Conservation (phyloP, 1,140 invertebrate genomes). For the Rhyzopertha dominica region DNA sequence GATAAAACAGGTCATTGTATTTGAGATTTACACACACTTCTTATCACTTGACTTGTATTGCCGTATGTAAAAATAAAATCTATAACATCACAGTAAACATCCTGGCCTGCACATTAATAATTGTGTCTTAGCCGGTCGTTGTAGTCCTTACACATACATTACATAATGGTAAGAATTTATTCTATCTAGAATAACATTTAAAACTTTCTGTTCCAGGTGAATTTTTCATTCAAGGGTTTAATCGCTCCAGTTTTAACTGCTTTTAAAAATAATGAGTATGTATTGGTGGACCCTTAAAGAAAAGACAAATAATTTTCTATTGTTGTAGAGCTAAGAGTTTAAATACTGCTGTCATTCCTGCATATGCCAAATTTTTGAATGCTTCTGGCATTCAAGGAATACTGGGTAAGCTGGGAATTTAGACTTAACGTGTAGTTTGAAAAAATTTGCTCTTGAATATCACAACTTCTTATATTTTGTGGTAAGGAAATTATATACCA, state of each 20-base stretch:
- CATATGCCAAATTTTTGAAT: slow-evolving; percentile 58
- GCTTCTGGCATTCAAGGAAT: slow-evolving; percentile 57
- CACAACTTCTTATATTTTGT: background rate
- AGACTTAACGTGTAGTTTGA: background rate
- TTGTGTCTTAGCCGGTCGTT: too few relatives aligned
- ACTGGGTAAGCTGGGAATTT: slow-evolving; percentile 53
- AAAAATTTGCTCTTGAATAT: background rate
- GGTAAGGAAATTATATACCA: background rate
- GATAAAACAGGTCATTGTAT: too few relatives aligned
- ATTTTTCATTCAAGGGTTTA: slow-evolving; percentile 51
- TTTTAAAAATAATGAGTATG: slow-evolving; percentile 54
- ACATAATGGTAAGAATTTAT: too few relatives aligned
- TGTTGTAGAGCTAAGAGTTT: slow-evolving; percentile 41
- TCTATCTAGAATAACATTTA: too few relatives aligned
- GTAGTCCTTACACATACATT: too few relatives aligned
- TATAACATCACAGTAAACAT: too few relatives aligned
- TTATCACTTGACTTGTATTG: too few relatives aligned
- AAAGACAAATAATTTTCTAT: slow-evolving; percentile 18
- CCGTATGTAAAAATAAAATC: too few relatives aligned
- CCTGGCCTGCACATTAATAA: too few relatives aligned
- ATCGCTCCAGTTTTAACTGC: slow-evolving; percentile 65
- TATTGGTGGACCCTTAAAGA: slow-evolving; percentile 20
- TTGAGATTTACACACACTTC: too few relatives aligned
- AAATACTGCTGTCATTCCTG: slow-evolving; percentile 54
- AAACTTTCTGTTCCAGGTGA: slow-evolving; percentile 19